phyloP scores from a whole-genome alignment of 2,113 vertebrate genomes.

The Silurus asotus region DNA sequence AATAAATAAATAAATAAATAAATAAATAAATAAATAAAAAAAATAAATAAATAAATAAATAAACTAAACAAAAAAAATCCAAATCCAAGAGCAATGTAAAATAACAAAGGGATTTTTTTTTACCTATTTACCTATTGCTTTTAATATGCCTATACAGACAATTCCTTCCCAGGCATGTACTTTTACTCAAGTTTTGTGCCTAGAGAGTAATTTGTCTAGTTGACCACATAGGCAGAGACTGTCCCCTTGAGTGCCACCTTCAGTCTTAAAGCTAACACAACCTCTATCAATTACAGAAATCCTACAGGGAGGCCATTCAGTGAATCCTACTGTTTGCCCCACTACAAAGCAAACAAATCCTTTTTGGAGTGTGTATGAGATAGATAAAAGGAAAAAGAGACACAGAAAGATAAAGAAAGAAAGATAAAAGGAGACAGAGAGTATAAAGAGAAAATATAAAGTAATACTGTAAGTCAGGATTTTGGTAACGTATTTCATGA shows the following conservation, averaged over 20 bases:
- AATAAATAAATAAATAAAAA: neutral
- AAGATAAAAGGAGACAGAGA: neutral
- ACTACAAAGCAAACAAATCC: constrained; percentile 22
- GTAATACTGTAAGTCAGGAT: too few relatives aligned
- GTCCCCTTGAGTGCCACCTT: constrained; percentile 25
- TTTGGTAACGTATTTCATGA: neutral
- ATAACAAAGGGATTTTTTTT: neutral
- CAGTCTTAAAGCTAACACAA: constrained; percentile 16
- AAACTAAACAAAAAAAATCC: neutral
- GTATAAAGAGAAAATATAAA: neutral
- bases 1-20: neutral
- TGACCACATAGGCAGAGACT: neutral
- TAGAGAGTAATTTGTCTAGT: neutral
- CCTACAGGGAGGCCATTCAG: neutral
- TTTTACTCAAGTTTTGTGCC: neutral
- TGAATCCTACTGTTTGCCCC: constrained; percentile 21
- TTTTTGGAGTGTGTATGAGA: neutral
- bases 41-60: neutral
- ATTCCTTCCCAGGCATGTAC: neutral
- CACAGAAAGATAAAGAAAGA: neutral
- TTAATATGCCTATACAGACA: neutral
- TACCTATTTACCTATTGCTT: neutral
- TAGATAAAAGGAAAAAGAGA: neutral
- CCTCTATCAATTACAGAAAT: constrained; percentile 21
- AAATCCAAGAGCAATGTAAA: neutral